Percentiles rank a stretch among this genome's conserved stretches.
phyloP scores from a whole-genome alignment of 2,113 vertebrate genomes.

The Zosterops hypoxanthus region DNA sequence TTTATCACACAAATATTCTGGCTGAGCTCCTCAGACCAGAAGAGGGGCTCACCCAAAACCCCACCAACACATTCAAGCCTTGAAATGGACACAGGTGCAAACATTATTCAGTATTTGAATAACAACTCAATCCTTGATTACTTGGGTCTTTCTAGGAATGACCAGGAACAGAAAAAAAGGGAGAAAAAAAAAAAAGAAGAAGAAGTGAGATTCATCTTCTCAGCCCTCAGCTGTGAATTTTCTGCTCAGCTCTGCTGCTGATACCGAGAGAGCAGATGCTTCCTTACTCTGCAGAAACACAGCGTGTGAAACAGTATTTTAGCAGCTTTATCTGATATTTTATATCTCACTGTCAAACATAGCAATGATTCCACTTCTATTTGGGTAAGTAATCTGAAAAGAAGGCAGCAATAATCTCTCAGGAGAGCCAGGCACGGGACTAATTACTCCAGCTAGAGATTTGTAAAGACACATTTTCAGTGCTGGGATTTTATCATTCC shows the following conservation, averaged over 20 bases:
- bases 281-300: conserved; percentile 27
- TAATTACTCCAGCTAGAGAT: conserved; percentile 70
- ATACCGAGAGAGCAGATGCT: conserved; percentile 46
- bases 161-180: neutral
- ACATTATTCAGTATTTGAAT: neutral
- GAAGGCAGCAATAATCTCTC: conserved; percentile 69
- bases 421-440: conserved; percentile 63
- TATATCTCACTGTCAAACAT: conserved; percentile 67
- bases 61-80: neutral
- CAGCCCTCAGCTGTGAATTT: conserved; percentile 51
- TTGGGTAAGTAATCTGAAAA: conserved; percentile 68
- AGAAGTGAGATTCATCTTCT: conserved; percentile 30
- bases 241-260: conserved; percentile 33
- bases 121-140: neutral
- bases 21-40: neutral
- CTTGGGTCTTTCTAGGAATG: conserved; percentile 27
- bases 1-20: neutral
- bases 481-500: conserved; percentile 66
- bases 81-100: neutral
- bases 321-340: conserved; percentile 71
- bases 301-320: conserved; percentile 57
- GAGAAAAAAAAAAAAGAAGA: neutral
- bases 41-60: neutral
- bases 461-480: conserved; percentile 65
- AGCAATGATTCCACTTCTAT: conserved; percentile 66